A percentile compares a stretch with the other conserved stretches of the same genome.
Conservation (phyloP, 2,797 vertebrate species). For the Sarcoramphus papa region DNA sequence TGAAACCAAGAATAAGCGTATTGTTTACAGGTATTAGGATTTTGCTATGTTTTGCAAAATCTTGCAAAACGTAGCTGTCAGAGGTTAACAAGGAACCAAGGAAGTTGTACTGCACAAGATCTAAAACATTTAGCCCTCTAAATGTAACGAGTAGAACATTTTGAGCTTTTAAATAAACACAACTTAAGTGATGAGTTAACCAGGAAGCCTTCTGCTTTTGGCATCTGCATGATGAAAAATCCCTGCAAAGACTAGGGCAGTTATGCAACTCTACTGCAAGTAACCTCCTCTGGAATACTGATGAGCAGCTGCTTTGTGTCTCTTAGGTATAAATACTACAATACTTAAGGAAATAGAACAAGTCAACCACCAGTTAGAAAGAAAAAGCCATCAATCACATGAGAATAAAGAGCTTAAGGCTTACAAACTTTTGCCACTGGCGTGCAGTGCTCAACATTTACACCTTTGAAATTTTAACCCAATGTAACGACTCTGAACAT, state of each 20-base stretch:
- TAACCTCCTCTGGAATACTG: constrained; percentile 83
- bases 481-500: not conserved
- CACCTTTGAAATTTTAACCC: not conserved
- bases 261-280: constrained; percentile 88
- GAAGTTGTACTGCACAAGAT: not conserved
- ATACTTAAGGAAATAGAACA: constrained; percentile 37
- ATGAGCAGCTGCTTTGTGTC: constrained; percentile 74
- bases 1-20: not conserved
- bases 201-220: constrained; percentile 18
- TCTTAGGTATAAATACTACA: constrained; percentile 40
- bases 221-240: constrained; percentile 48
- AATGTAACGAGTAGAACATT: not conserved
- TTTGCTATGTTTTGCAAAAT: not conserved
- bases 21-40: not conserved
- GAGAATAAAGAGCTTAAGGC: constrained; percentile 1
- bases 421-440: not conserved
- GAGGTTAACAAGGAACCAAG: not conserved
- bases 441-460: not conserved
- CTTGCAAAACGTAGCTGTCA: not conserved
- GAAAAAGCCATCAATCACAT: not conserved
- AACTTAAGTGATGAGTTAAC: constrained; percentile 29
- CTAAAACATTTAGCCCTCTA: not conserved
- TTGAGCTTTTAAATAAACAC: not conserved
- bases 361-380: constrained; percentile 28
- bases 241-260: constrained; percentile 78